phyloP scores from a whole-genome alignment of 1,140 invertebrate species.

The Campoletis sonorensis region DNA sequence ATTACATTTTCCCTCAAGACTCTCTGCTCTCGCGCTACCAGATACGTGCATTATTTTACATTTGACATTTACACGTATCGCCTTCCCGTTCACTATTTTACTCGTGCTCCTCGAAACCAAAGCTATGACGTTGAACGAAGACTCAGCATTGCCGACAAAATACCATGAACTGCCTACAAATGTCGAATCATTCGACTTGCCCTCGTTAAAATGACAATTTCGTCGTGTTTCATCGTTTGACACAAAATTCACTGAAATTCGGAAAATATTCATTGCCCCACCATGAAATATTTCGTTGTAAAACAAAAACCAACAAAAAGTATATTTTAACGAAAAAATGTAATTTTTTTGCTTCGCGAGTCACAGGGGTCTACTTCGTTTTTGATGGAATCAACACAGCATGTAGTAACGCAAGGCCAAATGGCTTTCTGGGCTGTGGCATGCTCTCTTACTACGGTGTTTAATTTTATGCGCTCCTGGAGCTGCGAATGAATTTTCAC shows the following conservation, averaged over 20 bases:
- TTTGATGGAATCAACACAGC: neutral
- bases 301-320: too few relatives aligned
- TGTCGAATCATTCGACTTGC: too few relatives aligned
- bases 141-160: neutral
- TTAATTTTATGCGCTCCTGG: neutral
- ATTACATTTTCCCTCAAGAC: slow-evolving; percentile 13
- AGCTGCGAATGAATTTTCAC: neutral
- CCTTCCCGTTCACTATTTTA: neutral
- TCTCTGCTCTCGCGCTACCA: neutral
- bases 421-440: neutral
- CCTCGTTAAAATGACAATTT: too few relatives aligned
- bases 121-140: neutral
- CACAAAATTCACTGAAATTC: too few relatives aligned
- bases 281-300: too few relatives aligned
- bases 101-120: too few relatives aligned
- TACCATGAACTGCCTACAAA: too few relatives aligned
- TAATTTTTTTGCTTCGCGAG: too few relatives aligned
- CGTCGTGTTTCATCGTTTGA: too few relatives aligned
- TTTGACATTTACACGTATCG: neutral
- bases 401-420: neutral
- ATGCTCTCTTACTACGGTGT: neutral
- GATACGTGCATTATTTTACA: neutral
- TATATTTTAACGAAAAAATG: too few relatives aligned
- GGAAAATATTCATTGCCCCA: too few relatives aligned
- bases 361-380: too few relatives aligned